phyloP scores from a whole-genome alignment of 2,113 vertebrate genomes.

The Antechinus stuartii region DNA sequence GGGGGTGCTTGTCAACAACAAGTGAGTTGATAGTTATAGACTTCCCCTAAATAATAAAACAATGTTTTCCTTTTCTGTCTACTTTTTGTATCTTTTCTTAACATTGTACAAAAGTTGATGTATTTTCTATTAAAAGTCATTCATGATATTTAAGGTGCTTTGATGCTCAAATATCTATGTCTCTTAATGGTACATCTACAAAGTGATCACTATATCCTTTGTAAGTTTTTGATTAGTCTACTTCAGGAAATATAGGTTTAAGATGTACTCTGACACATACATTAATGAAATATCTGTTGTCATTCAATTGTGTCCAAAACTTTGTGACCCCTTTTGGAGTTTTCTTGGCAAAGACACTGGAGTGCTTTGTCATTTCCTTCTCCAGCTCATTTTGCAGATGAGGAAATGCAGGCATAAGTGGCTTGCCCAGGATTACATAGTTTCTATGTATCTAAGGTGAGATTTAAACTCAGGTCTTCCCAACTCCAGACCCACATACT shows the following conservation, averaged over 20 bases:
- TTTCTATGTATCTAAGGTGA: background rate
- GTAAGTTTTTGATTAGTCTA: slow-evolving; percentile 41
- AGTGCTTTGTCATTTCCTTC: background rate
- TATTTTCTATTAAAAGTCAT: slow-evolving; percentile 46
- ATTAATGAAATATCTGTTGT: background rate
- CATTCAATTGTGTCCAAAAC: background rate
- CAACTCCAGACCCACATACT: background rate
- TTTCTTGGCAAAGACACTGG: background rate
- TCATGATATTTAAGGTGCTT: slow-evolving; percentile 46
- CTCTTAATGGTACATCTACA: slow-evolving; percentile 54
- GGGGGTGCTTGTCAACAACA: slow-evolving; percentile 65
- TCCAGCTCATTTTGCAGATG: background rate
- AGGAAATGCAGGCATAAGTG: background rate
- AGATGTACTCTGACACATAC: background rate
- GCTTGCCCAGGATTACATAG: background rate
- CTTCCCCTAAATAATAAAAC: slow-evolving; percentile 65
- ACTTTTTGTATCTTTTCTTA: slow-evolving; percentile 54
- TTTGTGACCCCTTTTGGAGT: background rate
- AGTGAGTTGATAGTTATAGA: slow-evolving; percentile 58
- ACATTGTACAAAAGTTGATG: slow-evolving; percentile 56
- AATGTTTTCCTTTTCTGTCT: slow-evolving; percentile 57
- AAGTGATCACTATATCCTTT: slow-evolving; percentile 62
- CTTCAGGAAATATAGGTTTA: background rate
- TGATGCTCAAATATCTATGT: slow-evolving; percentile 29
- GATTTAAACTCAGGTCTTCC: background rate